Conservation (phyloP, 1,140 invertebrate genomes). For the Achroia grisella region DNA sequence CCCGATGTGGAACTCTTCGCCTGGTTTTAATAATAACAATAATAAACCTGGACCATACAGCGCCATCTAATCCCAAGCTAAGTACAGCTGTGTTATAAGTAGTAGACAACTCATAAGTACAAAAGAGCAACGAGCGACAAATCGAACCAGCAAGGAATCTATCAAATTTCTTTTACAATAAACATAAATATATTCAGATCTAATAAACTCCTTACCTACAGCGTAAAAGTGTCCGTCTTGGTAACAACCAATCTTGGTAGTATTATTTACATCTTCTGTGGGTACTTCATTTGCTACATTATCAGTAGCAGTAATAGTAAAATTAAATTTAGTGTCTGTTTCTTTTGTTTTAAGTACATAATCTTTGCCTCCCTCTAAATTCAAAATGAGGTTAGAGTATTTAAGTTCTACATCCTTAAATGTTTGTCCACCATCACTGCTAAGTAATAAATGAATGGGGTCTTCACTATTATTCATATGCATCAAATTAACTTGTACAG, state of each 20-base stretch:
- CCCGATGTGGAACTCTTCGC: conserved; percentile 84
- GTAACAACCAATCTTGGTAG: conserved; percentile 48
- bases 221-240: conserved; percentile 59
- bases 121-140: no score
- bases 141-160: no score
- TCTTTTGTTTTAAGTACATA: conserved; percentile 68
- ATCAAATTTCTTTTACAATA: no score
- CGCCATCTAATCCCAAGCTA: no score
- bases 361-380: conserved; percentile 59
- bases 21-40: conserved; percentile 26
- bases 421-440: conserved; percentile 53
- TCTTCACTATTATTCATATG: conserved; percentile 49
- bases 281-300: conserved; percentile 34
- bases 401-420: conserved; percentile 56
- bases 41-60: not conserved
- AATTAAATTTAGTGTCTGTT: conserved; percentile 65
- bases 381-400: conserved; percentile 51
- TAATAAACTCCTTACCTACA: conserved; percentile 48
- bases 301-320: conserved; percentile 56
- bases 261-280: conserved; percentile 30
- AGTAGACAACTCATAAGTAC: no score
- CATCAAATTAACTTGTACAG: conserved; percentile 60
- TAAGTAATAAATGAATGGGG: conserved; percentile 59
- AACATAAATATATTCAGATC: no score
- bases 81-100: no score